Base-by-base conservation (phyloP, 2,888 invertebrate genomes). In the Aleiodes testaceus region DNA sequence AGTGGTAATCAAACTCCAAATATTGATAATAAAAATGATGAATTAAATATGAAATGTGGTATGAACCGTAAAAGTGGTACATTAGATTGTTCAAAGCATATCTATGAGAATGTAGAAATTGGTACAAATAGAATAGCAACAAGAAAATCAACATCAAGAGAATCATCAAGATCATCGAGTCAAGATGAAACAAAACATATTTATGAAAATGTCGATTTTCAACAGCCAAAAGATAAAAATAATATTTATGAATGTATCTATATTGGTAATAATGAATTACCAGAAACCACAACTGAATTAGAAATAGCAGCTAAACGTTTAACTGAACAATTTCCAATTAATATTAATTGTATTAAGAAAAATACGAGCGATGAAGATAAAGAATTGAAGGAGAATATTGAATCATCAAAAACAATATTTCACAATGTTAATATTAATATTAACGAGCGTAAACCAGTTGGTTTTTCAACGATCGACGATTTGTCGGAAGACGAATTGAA, bases 401-500 rank as follows among this genome's bases (percentile, higher is more conserved):
- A 65, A 64, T 53, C 59, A 16, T 45, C 49, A 42, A 74, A 71
- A 30, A 49, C 63, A 1, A 69, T 70, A 14, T 75, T 73, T 59
- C 74, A 78, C 67, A 76, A 53, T 65, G 63, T 73, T n/a, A 63
- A 50, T 50, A 49, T 72, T 1, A 73, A 20, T 26, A 36, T 36
- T 36, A 36, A 36, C 36, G 78, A 79, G 61, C 67, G 75, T 26
- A 83, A 83, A 72, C 77, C 81, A 2, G 73, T 77, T 2, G 82
- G 84, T 47, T 85, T 86, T 69, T 78, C 80, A 52, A 80, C 80
- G 6, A 84, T 84, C 6, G 83, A 85, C 42, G 83, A 88, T 72
- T 79, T 88, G 66, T 85, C 87, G 0, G 88, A 88, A 69, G 85
- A 87, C 44, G 88, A 88, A 74, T 77, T 88, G 44, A 87, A 81